phyloP scores from a whole-genome alignment of 2,888 invertebrate species.

The Mamestra brassicae region DNA sequence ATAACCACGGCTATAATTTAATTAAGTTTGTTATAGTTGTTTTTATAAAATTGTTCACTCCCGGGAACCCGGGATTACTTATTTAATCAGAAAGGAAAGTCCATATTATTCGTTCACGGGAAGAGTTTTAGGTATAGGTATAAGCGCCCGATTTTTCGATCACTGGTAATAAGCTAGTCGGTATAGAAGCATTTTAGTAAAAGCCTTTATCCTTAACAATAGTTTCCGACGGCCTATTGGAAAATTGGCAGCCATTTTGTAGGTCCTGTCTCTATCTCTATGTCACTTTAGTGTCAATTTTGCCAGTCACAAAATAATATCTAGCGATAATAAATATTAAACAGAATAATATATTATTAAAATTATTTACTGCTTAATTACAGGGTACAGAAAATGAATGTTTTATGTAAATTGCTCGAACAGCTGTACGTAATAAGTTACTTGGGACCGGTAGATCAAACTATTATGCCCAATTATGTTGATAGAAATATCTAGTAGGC shows the following conservation, averaged over 20 bases:
- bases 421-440: conserved; percentile 30
- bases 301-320: background rate
- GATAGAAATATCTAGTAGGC: background rate
- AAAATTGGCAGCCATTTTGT: conserved; percentile 6
- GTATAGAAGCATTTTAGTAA: background rate
- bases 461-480: conserved; percentile 19
- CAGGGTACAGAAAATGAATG: conserved; percentile 1
- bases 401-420: conserved; percentile 27
- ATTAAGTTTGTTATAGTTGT: no score
- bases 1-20: no score
- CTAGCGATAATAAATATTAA: conserved; percentile 10
- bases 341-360: background rate
- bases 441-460: background rate
- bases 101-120: no score
- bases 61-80: no score
- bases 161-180: background rate
- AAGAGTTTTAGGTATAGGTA: no score
- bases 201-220: background rate
- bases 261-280: background rate
- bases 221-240: background rate
- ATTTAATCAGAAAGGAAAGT: no score
- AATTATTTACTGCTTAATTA: conserved; percentile 42
- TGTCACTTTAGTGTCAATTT: background rate
- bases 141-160: no score
- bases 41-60: no score